Evolutionary conservation across 2,113 vertebrate genomes (phyloP).

Genomic region (Zootoca vivipara): DNA sequence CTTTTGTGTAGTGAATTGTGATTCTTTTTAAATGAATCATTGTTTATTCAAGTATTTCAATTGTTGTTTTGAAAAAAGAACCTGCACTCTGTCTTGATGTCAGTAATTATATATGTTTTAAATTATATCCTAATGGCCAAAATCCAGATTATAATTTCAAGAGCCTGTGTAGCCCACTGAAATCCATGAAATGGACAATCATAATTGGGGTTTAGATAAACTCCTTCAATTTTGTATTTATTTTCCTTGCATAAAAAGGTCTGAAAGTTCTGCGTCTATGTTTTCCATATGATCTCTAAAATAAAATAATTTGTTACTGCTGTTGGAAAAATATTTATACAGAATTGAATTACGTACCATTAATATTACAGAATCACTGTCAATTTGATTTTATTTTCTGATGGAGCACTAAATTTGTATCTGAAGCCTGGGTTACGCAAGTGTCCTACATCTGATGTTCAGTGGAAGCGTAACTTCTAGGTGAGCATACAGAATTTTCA

Average conservation of each 20-base stretch:
- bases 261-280: slow-evolving; percentile 48
- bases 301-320: background rate
- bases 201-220: slow-evolving; percentile 21
- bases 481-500: background rate
- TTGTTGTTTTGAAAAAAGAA: background rate
- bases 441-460: background rate
- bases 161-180: slow-evolving; percentile 38
- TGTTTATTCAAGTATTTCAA: background rate
- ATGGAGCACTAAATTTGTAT: background rate
- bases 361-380: background rate
- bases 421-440: slow-evolving; percentile 2
- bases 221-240: slow-evolving; percentile 42
- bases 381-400: slow-evolving; percentile 2
- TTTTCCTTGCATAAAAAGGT: slow-evolving; percentile 40
- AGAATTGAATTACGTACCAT: background rate
- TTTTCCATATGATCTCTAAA: background rate
- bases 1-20: background rate
- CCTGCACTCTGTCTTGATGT: background rate
- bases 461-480: background rate
- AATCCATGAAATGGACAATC: slow-evolving; percentile 20
- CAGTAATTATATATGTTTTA: background rate
- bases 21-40: background rate
- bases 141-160: background rate
- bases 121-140: slow-evolving; percentile 20
- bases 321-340: background rate